Conservation (phyloP, 1,140 invertebrate species). For the Bombus terrestris region DNA sequence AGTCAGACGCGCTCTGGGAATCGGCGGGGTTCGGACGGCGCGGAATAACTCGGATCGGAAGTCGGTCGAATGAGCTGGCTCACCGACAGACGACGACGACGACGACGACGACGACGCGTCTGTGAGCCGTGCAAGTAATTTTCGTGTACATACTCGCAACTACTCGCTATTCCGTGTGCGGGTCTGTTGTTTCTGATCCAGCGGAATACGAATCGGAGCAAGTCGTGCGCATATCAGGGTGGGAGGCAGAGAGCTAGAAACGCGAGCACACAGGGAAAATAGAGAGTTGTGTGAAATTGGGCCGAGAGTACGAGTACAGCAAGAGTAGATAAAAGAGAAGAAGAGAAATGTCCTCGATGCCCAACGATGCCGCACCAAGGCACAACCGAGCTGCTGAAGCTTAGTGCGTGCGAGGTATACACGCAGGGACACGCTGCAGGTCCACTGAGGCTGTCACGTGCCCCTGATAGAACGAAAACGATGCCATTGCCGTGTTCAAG, state of each 20-base stretch:
- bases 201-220: neutral
- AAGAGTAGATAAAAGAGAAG: constrained; percentile 19
- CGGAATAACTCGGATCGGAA: neutral
- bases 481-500: constrained; percentile 57
- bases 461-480: constrained; percentile 65
- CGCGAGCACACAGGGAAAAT: neutral
- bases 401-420: constrained; percentile 59
- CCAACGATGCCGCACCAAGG: constrained; percentile 62
- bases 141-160: neutral
- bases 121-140: constrained; percentile 22
- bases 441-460: constrained; percentile 72
- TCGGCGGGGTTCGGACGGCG: constrained; percentile 32
- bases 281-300: neutral
- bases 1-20: constrained; percentile 50
- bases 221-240: neutral
- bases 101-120: constrained; percentile 29
- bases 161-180: neutral
- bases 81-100: constrained; percentile 5
- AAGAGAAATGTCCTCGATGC: constrained; percentile 70
- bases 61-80: constrained; percentile 34
- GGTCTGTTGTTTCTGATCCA: neutral
- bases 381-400: constrained; percentile 18
- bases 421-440: constrained; percentile 45
- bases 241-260: too few relatives aligned
- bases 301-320: neutral